Evolutionary conservation across 2,888 invertebrate species (phyloP), one percentile per base, ranked within the genome.

Genomic region (Tinea semifulvella): DNA sequence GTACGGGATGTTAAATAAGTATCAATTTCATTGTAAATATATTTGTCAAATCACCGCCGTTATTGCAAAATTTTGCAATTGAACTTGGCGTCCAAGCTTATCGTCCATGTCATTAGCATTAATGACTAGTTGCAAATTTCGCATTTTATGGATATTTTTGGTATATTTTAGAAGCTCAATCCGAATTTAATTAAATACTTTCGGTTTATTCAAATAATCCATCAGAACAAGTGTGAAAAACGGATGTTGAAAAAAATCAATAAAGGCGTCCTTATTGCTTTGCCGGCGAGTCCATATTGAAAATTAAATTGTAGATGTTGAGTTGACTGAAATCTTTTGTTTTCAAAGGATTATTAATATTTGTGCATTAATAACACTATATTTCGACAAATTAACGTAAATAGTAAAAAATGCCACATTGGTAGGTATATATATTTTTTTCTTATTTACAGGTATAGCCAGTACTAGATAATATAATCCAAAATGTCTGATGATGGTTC

Each of bases 401-500:
- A n/a, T n/a, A n/a, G n/a, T n/a, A n/a, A n/a, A n/a, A n/a, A n/a
- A n/a, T n/a, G n/a, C n/a, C n/a, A n/a, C n/a, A n/a, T n/a, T n/a
- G n/a, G n/a, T n/a, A n/a, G n/a, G n/a, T n/a, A n/a, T n/a, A n/a
- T 57, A 54, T 49, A 50, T 50, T 45, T 47, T 47, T 43, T 43
- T 42, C 43, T 50, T 51, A 47, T 39, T 45, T 53, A 49, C 14
- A 8, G 27, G 10, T 43, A 25, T n/a, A n/a, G 7, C 18, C n/a
- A 18, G n/a, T 19, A 40, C n/a, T 40, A 40, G 17, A 22, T 20
- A 22, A 40, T n/a, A 40, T 20, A 40, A 18, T 36, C 49, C 52
- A 60, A 61, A 61, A 82, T 82, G 82, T 82, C 82, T 66, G 82
- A 82, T 67, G 82, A 82, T 60, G 82, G 82, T 47, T 72, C 80